phyloP scores from a whole-genome alignment of 2,797 vertebrate genomes.

The Notolepis coatsorum region DNA sequence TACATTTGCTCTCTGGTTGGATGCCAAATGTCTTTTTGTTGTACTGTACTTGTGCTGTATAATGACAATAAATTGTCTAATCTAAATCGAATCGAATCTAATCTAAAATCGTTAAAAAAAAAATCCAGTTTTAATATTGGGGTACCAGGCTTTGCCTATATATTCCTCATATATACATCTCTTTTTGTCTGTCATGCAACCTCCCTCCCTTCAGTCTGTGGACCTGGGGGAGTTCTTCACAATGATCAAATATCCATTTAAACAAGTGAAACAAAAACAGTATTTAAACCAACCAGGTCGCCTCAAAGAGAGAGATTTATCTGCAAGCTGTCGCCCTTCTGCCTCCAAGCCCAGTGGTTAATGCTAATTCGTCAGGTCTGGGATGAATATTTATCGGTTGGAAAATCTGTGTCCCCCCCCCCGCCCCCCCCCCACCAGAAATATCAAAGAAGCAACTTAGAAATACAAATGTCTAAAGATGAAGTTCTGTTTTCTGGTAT shows the following conservation, averaged over 20 bases:
- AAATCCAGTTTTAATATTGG: conserved; percentile 69
- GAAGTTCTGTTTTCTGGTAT: neutral
- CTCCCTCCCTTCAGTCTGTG: conserved; percentile 77
- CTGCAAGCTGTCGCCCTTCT: conserved; percentile 90
- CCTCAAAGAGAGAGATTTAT: conserved; percentile 84
- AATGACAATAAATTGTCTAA: too few relatives aligned
- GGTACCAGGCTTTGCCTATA: conserved; percentile 80
- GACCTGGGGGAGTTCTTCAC: conserved; percentile 84
- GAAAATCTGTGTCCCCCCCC: neutral
- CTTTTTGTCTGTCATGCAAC: conserved; percentile 64
- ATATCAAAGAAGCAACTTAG: neutral
- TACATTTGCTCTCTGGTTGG: too few relatives aligned
- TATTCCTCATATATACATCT: conserved; percentile 75
- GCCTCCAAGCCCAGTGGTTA: conserved; percentile 46
- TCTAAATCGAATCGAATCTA: too few relatives aligned
- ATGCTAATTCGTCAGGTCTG: conserved; percentile 36
- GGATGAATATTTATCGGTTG: conserved; percentile 20
- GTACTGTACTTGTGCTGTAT: too few relatives aligned
- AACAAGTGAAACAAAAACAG: conserved; percentile 88
- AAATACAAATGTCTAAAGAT: neutral
- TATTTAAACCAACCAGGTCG: conserved; percentile 89
- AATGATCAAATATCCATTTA: conserved; percentile 92
- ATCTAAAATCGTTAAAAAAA: too few relatives aligned
- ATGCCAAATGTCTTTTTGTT: too few relatives aligned
- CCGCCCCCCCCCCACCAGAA: neutral